A percentile compares a stretch with the other conserved stretches of the same genome.
Evolutionary conservation across 1,140 invertebrate species (phyloP).

Genomic region (Nephotettix cincticeps): DNA sequence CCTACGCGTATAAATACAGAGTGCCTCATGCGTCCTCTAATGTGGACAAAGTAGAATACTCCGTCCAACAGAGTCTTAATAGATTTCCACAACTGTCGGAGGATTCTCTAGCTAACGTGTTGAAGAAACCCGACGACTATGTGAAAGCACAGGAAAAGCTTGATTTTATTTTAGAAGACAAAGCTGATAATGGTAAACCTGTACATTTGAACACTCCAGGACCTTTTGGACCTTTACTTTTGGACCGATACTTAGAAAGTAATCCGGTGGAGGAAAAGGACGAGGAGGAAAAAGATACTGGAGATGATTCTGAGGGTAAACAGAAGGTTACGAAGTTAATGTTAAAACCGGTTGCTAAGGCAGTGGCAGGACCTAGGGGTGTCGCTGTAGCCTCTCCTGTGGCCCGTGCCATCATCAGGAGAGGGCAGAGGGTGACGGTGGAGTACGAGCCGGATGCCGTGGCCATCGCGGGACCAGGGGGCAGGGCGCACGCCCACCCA

Average conservation of each 20-base stretch:
- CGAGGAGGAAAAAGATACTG: neutral
- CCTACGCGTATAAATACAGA: slow-evolving; percentile 10
- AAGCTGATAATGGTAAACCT: neutral
- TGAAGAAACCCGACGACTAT: neutral
- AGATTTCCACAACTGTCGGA: neutral
- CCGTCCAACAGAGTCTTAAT: neutral
- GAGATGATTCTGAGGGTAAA: neutral
- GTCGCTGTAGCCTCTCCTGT: slow-evolving; percentile 65
- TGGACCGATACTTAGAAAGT: neutral
- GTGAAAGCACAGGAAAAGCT: neutral
- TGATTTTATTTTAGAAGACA: neutral
- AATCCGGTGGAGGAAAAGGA: neutral
- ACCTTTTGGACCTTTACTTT: neutral
- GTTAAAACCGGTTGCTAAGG: slow-evolving; percentile 61
- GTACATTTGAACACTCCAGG: neutral
- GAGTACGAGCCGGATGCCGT: slow-evolving; percentile 62
- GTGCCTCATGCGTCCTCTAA: neutral
- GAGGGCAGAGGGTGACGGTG: slow-evolving; percentile 55
- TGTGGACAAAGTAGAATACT: slow-evolving; percentile 6
- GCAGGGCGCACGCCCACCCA: slow-evolving; percentile 66
- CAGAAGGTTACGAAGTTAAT: slow-evolving; percentile 50
- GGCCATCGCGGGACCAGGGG: slow-evolving; percentile 68
- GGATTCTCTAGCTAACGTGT: neutral
- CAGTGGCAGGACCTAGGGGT: slow-evolving; percentile 61
- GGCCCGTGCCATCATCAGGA: slow-evolving; percentile 54